A percentile compares a stretch with the other conserved stretches of the same genome.
These are phyloP conservation scores for Gallinago paraguaiae DNA, from an alignment of 2,113 vertebrate species.

Conservation along the genomic window DNA sequence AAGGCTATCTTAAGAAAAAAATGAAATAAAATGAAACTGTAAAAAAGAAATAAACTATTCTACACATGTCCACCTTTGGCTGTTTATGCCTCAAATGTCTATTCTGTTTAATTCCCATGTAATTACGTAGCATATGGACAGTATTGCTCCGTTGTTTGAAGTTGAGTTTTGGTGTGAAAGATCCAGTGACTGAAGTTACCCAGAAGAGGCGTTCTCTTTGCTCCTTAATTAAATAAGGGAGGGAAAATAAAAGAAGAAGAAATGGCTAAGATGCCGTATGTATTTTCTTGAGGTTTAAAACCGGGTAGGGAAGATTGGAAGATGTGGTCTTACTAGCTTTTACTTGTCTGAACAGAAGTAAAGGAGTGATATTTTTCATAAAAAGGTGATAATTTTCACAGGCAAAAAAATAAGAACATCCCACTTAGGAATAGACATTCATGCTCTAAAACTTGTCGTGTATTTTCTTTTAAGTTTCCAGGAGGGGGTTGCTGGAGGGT, in stretches of 20 bases:
- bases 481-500: neutral
- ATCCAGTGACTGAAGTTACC: neutral
- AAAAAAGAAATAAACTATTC: neutral
- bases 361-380: neutral
- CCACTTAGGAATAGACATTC: neutral
- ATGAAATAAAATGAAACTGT: neutral
- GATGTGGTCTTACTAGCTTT: accelerated
- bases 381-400: neutral
- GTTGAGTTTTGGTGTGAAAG: neutral
- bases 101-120: neutral
- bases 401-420: neutral
- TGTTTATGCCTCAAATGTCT: neutral
- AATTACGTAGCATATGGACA: neutral
- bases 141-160: neutral
- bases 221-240: neutral
- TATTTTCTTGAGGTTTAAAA: neutral
- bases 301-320: neutral
- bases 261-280: neutral
- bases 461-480: neutral
- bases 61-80: neutral
- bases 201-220: neutral
- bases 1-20: neutral
- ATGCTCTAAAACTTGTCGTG: neutral
- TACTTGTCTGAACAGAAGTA: neutral
- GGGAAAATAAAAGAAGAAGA: neutral